Evolutionary conservation across 2,797 vertebrate genomes (phyloP), one percentile per base, ranked within the genome.

Genomic region (Trematomus bernacchii): DNA sequence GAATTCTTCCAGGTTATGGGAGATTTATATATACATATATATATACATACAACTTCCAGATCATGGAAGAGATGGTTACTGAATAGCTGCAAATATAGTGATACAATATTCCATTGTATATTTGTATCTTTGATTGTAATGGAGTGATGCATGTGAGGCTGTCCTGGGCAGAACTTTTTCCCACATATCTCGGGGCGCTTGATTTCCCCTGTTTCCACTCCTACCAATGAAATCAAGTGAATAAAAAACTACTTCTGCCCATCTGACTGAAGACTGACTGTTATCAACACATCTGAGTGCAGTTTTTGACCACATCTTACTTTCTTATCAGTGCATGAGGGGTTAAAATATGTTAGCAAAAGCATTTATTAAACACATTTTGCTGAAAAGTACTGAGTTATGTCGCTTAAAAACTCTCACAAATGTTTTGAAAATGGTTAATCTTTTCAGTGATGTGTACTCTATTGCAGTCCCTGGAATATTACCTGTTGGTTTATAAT

Each of bases 1-100:
- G 84, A 87, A 89, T 87, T 85, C 86, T 92, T 92, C 87, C 68
- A 10, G 70, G 55, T 85, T 71, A 77, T 15, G 85, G 87, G 86
- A 92, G 87, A 89, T 86, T 76, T 71, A 84, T 76, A 82, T 1
- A 11, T 30, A 60, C 21, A 21, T 43, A 23, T 9, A 83, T 9
- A 83, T 66, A 88, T 84, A 86, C 67, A 84, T 84, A 82, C 71
- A 86, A 84, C 91, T 90, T 92, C 88, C 84, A 87, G 74, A 67
- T 84, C 27, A 83, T 91, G 91, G 89, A 89, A 89, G 85, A 85
- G 72, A 60, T 73, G 76, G 82, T 64, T 76, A 85, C 71, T 40
- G 78, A 88, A 81, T 87, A 91, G 87, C 71, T 91, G 88, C 86
- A 86, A 81, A 77, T 71, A 77, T 86, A 87, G 79, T 76, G 77